Evolutionary conservation across 2,888 invertebrate genomes (phyloP).

Genomic region (Drosophila borealis): DNA sequence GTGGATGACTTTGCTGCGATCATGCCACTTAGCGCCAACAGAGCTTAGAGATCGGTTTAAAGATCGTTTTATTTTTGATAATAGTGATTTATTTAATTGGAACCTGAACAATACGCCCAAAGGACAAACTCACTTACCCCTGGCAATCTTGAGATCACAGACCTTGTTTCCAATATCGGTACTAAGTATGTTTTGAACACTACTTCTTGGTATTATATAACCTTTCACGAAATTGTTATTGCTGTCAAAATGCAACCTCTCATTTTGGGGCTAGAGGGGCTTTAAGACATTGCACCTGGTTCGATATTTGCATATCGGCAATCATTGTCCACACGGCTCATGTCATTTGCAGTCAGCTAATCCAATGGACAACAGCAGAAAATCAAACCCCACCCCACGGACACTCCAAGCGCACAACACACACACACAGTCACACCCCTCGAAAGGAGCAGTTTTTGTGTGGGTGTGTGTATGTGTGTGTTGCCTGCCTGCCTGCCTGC

Average conservation of each 20-base stretch:
- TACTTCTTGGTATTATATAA: conserved; percentile 24
- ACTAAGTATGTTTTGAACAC: not conserved
- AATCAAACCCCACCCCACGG: conserved; percentile 47
- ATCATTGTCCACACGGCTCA: conserved; percentile 60
- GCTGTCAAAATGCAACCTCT: conserved; percentile 32
- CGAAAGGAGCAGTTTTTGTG: conserved; percentile 15
- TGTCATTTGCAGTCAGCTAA: conserved; percentile 64
- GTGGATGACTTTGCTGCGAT: no score
- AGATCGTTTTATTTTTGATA: no score
- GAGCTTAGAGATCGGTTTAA: no score
- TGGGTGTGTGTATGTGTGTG: conserved; percentile 30
- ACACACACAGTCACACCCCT: conserved; percentile 43
- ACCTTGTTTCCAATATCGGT: not conserved
- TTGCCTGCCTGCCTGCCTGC: conserved; percentile 48
- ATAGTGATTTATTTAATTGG: no score
- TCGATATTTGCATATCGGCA: conserved; percentile 60
- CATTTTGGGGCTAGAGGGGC: not conserved
- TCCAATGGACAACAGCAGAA: conserved; percentile 50
- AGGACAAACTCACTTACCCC: not conserved
- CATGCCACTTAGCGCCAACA: no score
- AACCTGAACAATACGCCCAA: not conserved
- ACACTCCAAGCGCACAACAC: conserved; percentile 20
- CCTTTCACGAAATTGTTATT: conserved; percentile 35
- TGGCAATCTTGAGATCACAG: not conserved
- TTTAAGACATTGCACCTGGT: conserved; percentile 45